Conservation (phyloP, 2,888 invertebrate genomes). For the Tetragonisca angustula region DNA sequence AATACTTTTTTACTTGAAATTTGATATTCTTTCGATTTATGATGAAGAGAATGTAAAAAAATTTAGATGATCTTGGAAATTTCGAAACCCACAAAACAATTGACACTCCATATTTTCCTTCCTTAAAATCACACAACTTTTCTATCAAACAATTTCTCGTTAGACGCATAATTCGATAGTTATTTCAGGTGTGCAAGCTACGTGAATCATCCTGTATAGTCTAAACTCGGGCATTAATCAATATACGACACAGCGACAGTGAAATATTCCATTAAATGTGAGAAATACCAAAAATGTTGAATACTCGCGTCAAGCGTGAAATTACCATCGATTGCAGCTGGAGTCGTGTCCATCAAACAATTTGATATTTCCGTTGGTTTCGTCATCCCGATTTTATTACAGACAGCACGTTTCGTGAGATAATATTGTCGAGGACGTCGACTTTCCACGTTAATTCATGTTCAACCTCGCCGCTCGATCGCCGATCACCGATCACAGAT, state of each 20-base stretch:
- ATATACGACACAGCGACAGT: background rate
- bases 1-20: no score
- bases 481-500: background rate
- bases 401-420: constrained; percentile 10
- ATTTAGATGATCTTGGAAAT: no score
- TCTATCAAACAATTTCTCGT: no score
- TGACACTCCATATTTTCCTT: no score
- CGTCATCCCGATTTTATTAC: constrained; percentile 32
- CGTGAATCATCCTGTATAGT: no score
- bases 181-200: no score
- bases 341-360: constrained; percentile 15
- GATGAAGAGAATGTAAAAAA: no score
- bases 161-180: no score
- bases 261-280: background rate
- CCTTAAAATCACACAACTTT: no score
- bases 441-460: constrained; percentile 46
- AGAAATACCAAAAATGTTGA: constrained; percentile 11
- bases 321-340: constrained; percentile 28
- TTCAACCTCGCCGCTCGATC: constrained; percentile 4
- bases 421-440: constrained; percentile 22
- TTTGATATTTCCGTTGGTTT: constrained; percentile 33
- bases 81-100: no score
- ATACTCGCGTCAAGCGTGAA: constrained; percentile 37
- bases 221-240: no score
- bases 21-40: no score